Evolutionary conservation across 2,888 invertebrate species (phyloP).

Genomic region (Salpingus planirostris): DNA sequence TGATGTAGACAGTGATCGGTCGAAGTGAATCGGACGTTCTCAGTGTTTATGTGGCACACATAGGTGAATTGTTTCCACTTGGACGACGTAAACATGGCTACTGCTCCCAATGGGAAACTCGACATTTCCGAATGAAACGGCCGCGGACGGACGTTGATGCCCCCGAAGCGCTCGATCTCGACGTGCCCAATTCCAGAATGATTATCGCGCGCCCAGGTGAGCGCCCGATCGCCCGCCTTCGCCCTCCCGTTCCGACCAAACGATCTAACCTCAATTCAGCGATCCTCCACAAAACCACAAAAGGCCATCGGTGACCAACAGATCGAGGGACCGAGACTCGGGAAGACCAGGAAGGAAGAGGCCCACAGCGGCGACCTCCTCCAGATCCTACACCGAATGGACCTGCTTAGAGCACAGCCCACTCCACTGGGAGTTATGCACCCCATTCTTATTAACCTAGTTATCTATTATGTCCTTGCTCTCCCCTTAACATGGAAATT

Average conservation of each 20-base stretch:
- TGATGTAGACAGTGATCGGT: background rate
- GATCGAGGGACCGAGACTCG: no score
- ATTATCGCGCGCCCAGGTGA: slow-evolving; percentile 39
- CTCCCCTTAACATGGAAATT: no score
- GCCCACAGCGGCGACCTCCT: no score
- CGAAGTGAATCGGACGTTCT: slow-evolving; percentile 5
- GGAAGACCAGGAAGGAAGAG: no score
- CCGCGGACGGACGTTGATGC: slow-evolving; percentile 21
- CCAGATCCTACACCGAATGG: no score
- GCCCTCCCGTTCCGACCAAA: background rate
- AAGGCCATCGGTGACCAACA: no score
- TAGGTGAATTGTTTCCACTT: slow-evolving; percentile 28
- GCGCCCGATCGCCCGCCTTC: slow-evolving; percentile 1
- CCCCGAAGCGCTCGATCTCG: slow-evolving; percentile 11
- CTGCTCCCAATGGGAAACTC: slow-evolving; percentile 29
- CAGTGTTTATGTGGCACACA: slow-evolving; percentile 22
- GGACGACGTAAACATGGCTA: slow-evolving; percentile 39
- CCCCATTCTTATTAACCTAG: background rate
- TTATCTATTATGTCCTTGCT: no score
- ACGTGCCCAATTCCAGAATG: slow-evolving; percentile 31
- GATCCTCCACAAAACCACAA: no score
- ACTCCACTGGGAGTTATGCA: no score
- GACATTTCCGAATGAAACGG: slow-evolving; percentile 18
- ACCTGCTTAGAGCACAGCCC: no score
- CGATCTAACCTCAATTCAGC: no score